Conservation (phyloP, 1,140 invertebrate genomes). For the Hycleus phaleratus region DNA sequence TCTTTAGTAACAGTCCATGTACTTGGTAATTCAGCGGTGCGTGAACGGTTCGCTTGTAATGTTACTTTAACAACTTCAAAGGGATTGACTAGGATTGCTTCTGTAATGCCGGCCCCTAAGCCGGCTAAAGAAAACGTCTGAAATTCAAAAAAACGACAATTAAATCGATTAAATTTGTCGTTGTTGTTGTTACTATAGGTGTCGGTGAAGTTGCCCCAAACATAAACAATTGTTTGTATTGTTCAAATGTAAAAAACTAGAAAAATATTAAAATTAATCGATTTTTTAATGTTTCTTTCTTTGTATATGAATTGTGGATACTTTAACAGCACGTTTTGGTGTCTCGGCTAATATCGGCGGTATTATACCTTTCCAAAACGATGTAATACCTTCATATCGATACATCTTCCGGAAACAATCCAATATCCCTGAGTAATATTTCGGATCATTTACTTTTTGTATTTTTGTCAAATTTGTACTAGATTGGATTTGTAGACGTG, state of each 20-base stretch:
- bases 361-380: slow-evolving; percentile 87
- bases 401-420: slow-evolving; percentile 89
- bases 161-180: not conserved
- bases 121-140: slow-evolving; percentile 83
- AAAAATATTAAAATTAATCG: slow-evolving; percentile 33
- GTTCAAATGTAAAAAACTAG: slow-evolving; percentile 85
- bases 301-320: slow-evolving; percentile 28
- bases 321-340: slow-evolving; percentile 86
- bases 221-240: slow-evolving; percentile 79
- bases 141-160: slow-evolving; percentile 27
- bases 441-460: slow-evolving; percentile 41
- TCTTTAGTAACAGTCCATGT: slow-evolving; percentile 70
- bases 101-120: slow-evolving; percentile 76
- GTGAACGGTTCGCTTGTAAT: slow-evolving; percentile 59
- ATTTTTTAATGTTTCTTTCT: not conserved
- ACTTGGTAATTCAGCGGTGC: slow-evolving; percentile 53
- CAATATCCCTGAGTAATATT: slow-evolving; percentile 66
- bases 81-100: slow-evolving; percentile 85
- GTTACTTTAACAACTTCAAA: slow-evolving; percentile 93
- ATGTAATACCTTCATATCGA: slow-evolving; percentile 66
- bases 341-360: slow-evolving; percentile 91
- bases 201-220: slow-evolving; percentile 65
- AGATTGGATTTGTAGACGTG: slow-evolving; percentile 71
- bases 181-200: slow-evolving; percentile 51
- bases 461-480: slow-evolving; percentile 25